Evolutionary conservation across 2,888 invertebrate genomes (phyloP).

Genomic region (Gandaritis pyraliata): DNA sequence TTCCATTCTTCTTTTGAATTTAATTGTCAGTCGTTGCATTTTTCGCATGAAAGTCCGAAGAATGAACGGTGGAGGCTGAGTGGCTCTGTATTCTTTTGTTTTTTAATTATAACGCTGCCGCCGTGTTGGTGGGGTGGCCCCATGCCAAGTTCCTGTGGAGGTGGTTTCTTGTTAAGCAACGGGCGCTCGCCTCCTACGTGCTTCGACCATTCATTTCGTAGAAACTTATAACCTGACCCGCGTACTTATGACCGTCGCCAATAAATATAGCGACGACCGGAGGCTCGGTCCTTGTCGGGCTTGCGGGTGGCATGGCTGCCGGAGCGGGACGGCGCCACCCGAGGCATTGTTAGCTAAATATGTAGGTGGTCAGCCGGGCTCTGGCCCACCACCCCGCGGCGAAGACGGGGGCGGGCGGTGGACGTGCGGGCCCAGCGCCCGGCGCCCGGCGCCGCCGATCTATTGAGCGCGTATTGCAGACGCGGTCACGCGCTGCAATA

Average conservation of each 20-base stretch:
- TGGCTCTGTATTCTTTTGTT: constrained; percentile 83
- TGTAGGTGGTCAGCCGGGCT: constrained; percentile 82
- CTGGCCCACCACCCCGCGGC: constrained; percentile 46
- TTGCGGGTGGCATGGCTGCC: constrained; percentile 45
- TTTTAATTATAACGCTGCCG: constrained; percentile 80
- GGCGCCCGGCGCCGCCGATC: constrained; percentile 83
- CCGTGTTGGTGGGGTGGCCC: constrained; percentile 67
- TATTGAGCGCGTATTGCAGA: constrained; percentile 85
- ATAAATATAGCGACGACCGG: constrained; percentile 84
- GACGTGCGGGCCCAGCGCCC: constrained; percentile 79
- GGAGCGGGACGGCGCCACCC: constrained; percentile 71
- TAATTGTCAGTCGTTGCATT: constrained; percentile 74
- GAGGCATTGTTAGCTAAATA: constrained; percentile 84
- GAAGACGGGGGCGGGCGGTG: constrained; percentile 68
- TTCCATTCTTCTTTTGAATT: constrained; percentile 54
- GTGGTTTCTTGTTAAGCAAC: constrained; percentile 79
- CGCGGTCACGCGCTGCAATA: constrained; percentile 85
- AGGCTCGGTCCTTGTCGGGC: constrained; percentile 72
- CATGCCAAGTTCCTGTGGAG: constrained; percentile 76
- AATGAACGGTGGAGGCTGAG: constrained; percentile 74
- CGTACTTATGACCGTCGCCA: constrained; percentile 85
- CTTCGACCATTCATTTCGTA: constrained; percentile 82
- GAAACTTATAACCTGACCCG: constrained; percentile 84
- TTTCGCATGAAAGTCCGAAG: constrained; percentile 73
- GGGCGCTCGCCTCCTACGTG: constrained; percentile 78